phyloP scores from a whole-genome alignment of 2,797 vertebrate species.

The Pelodytes ibericus region DNA sequence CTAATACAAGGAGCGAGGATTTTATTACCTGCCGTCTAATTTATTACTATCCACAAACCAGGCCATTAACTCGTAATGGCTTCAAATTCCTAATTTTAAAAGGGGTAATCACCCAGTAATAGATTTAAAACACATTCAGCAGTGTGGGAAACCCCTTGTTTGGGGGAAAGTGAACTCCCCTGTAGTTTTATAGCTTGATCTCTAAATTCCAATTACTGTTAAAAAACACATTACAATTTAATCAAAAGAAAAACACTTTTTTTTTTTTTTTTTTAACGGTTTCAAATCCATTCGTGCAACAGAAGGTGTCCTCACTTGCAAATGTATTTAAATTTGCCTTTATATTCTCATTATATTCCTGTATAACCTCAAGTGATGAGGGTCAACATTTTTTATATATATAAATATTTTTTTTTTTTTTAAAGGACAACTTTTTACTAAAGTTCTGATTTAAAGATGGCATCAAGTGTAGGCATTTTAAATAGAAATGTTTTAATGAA shows the following conservation, averaged over 20 bases:
- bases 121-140: slow-evolving; percentile 10
- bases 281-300: too few species aligned
- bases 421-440: too few species aligned
- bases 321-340: too few species aligned
- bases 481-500: too few species aligned
- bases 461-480: too few species aligned
- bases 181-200: neutral
- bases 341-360: too few species aligned
- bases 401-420: too few species aligned
- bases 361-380: too few species aligned
- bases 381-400: too few species aligned
- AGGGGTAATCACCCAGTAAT: neutral
- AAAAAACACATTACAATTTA: neutral
- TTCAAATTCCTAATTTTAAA: slow-evolving; percentile 20
- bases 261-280: neutral
- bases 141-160: neutral
- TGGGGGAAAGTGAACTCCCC: neutral
- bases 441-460: too few species aligned
- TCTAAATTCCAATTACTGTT: neutral
- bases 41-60: neutral
- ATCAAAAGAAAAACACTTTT: neutral
- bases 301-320: too few species aligned
- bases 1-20: neutral
- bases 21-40: slow-evolving; percentile 14
- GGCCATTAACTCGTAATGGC: slow-evolving; percentile 2